phyloP scores from a whole-genome alignment of 2,797 vertebrate species.

The Protosalanx chinensis region DNA sequence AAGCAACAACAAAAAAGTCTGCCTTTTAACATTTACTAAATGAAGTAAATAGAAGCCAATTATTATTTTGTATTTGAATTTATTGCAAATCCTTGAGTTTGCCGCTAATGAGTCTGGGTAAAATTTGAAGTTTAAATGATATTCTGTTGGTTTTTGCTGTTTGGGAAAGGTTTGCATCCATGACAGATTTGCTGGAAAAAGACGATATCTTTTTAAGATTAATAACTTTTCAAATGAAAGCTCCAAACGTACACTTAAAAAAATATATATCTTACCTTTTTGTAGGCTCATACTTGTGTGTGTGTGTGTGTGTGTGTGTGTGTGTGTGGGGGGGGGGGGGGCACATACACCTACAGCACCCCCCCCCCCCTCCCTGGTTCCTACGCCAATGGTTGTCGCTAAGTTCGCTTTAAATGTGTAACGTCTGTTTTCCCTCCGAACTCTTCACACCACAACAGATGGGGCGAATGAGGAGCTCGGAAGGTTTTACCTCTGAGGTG shows the following conservation, averaged over 20 bases:
- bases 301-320: no score
- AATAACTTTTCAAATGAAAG: no score
- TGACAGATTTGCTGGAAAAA: no score
- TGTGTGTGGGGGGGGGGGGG: constrained; percentile 73
- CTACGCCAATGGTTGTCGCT: constrained; percentile 59
- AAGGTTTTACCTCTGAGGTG: constrained; percentile 98
- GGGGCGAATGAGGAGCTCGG: constrained; percentile 86
- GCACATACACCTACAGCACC: background rate
- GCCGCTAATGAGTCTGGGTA: constrained; percentile 81
- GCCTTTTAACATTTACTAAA: constrained; percentile 73
- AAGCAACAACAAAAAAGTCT: constrained; percentile 59
- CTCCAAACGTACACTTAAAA: no score
- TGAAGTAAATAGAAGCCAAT: constrained; percentile 70
- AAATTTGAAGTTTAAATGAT: constrained; percentile 67
- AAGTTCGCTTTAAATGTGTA: constrained; percentile 86
- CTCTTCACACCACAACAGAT: constrained; percentile 97
- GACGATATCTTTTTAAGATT: no score
- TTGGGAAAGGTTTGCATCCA: constrained; percentile 43
- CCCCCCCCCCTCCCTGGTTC: no score
- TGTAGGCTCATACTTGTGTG: no score
- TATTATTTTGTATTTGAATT: constrained; percentile 58
- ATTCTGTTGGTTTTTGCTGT: constrained; percentile 84
- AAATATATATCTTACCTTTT: no score
- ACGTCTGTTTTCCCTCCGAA: constrained; percentile 89
- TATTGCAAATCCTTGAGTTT: constrained; percentile 58